Evolutionary conservation across 2,113 vertebrate species (phyloP).

Genomic region (Sceloporus undulatus): DNA sequence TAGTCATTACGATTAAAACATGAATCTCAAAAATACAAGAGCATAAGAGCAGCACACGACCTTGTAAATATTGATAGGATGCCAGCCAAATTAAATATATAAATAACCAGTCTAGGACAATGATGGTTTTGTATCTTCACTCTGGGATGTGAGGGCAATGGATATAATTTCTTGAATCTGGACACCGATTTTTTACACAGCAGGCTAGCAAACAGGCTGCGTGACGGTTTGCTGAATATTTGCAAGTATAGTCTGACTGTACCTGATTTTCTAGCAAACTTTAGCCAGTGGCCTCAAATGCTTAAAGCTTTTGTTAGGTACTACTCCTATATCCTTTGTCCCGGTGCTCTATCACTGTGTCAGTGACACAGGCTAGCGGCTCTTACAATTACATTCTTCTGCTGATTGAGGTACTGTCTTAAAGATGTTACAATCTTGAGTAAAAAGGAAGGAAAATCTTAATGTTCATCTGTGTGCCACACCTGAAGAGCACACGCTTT

Average conservation of each 20-base stretch:
- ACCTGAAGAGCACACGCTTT: constrained; percentile 47
- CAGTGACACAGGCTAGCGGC: constrained; percentile 24
- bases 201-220: not conserved
- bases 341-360: not conserved
- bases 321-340: constrained; percentile 3
- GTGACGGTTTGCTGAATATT: constrained; percentile 42
- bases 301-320: constrained; percentile 29
- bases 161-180: not conserved
- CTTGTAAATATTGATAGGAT: too few species aligned
- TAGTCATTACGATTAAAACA: too few species aligned
- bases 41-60: too few species aligned
- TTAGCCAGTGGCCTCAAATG: constrained; percentile 16
- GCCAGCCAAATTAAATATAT: too few species aligned
- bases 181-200: not conserved
- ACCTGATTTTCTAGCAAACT: constrained; percentile 27
- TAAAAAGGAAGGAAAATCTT: constrained; percentile 25
- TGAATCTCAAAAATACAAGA: too few species aligned
- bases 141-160: too few species aligned
- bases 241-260: constrained; percentile 43
- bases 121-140: too few species aligned
- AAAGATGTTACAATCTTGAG: constrained; percentile 39
- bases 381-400: constrained; percentile 44
- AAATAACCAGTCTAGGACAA: too few species aligned
- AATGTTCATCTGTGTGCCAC: constrained; percentile 42
- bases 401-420: constrained; percentile 53